These are phyloP conservation scores for Vandiemenella viatica DNA, from an alignment of 2,888 invertebrate species.

Conservation along the genomic window DNA sequence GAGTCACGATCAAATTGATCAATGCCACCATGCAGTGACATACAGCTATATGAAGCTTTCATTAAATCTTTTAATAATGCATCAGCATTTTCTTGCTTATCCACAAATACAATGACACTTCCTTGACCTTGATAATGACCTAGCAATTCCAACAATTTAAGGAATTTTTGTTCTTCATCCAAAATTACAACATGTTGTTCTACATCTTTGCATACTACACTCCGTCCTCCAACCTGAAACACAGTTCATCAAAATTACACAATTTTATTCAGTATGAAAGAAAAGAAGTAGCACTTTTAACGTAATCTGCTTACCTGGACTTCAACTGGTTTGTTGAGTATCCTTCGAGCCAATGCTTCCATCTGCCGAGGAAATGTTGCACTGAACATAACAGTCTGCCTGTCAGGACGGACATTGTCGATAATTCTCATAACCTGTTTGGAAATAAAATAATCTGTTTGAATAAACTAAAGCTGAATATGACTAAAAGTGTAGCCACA, in stretches of 20 bases:
- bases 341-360: conserved; percentile 92
- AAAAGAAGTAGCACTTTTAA: too few relatives aligned
- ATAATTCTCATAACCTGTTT: conserved; percentile 83
- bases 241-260: background rate
- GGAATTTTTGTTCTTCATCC: conserved; percentile 93
- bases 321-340: conserved; percentile 88
- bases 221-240: conserved; percentile 73
- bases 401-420: conserved; percentile 89
- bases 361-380: conserved; percentile 98
- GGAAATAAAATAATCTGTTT: conserved; percentile 9
- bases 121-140: conserved; percentile 86
- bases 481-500: too few relatives aligned
- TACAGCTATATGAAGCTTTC: conserved; percentile 90
- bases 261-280: background rate
- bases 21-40: conserved; percentile 96
- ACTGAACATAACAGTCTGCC: conserved; percentile 97
- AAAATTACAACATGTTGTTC: conserved; percentile 86
- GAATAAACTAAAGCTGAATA: background rate
- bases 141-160: conserved; percentile 93
- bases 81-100: conserved; percentile 96
- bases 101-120: conserved; percentile 91
- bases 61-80: conserved; percentile 83
- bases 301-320: conserved; percentile 59
- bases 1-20: conserved; percentile 99
- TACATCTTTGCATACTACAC: conserved; percentile 94